These are phyloP conservation scores for Lumbricus terrestris DNA, from an alignment of 2,888 invertebrate genomes.

Conservation along the genomic window DNA sequence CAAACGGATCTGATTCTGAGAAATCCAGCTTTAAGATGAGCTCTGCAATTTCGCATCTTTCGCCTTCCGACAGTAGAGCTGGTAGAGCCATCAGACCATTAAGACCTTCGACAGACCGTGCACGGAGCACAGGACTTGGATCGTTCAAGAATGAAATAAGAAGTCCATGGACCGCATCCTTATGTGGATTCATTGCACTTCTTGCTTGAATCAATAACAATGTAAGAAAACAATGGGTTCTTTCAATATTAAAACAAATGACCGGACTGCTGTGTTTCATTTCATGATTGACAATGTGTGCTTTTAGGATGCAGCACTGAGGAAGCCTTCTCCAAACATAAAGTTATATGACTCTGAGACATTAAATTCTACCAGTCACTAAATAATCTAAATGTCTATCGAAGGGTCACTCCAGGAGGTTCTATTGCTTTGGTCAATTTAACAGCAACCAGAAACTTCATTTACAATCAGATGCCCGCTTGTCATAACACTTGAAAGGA, in stretches of 20 bases:
- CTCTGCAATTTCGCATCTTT: conserved; percentile 29
- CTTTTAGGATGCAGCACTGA: no score
- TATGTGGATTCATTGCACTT: conserved; percentile 19
- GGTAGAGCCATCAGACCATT: conserved; percentile 25
- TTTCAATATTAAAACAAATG: neutral
- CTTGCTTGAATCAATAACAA: neutral
- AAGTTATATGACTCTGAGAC: no score
- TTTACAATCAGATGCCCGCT: no score
- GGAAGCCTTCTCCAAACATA: no score
- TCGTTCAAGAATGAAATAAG: conserved; percentile 32
- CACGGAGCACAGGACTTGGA: conserved; percentile 29
- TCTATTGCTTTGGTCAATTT: no score
- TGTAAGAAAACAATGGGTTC: neutral
- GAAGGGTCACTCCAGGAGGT: no score
- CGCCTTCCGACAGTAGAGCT: conserved; percentile 23
- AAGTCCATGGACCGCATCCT: conserved; percentile 31
- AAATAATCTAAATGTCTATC: no score
- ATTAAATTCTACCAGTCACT: no score
- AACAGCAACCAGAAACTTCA: no score
- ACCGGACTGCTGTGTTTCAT: neutral
- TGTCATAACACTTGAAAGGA: no score
- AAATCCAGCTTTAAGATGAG: conserved; percentile 26
- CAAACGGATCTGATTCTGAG: conserved; percentile 28
- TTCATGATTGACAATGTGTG: neutral
- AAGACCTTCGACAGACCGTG: conserved; percentile 24